phyloP scores from a whole-genome alignment of 2,888 invertebrate genomes.

The Acleris emargana region DNA sequence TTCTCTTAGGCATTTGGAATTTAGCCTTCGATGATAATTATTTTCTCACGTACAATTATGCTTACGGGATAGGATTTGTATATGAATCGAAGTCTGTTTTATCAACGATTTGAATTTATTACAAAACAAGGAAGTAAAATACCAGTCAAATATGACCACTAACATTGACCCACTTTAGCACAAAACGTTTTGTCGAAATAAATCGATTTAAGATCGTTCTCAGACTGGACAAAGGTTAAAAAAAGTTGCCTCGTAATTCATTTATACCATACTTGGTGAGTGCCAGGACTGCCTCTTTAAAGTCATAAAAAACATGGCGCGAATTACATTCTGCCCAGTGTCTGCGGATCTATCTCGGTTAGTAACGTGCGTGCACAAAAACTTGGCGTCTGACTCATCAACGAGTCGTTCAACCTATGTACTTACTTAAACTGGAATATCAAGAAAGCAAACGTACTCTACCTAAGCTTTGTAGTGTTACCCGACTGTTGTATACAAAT shows the following conservation, averaged over 20 bases:
- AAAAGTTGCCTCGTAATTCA: conserved; percentile 12
- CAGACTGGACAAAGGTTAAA: conserved; percentile 23
- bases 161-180: conserved; percentile 31
- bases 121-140: neutral
- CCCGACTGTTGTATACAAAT: too few species aligned
- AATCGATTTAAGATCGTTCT: conserved; percentile 33
- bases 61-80: too few species aligned
- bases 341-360: conserved; percentile 34
- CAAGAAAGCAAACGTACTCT: conserved; percentile 25
- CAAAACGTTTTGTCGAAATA: conserved; percentile 15
- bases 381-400: conserved; percentile 35
- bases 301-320: conserved; percentile 23
- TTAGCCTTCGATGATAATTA: too few species aligned
- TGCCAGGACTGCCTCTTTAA: neutral
- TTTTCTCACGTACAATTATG: too few species aligned
- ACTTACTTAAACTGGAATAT: conserved; percentile 34
- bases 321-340: conserved; percentile 12
- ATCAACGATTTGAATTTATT: too few species aligned
- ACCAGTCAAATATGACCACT: neutral
- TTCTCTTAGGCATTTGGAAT: too few species aligned
- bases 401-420: conserved; percentile 33
- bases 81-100: too few species aligned
- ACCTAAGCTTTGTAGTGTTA: conserved; percentile 3
- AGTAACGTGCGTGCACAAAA: conserved; percentile 34
- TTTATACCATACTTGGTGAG: neutral